Evolutionary conservation across 2,113 vertebrate species (phyloP).

Genomic region (Athene noctua): DNA sequence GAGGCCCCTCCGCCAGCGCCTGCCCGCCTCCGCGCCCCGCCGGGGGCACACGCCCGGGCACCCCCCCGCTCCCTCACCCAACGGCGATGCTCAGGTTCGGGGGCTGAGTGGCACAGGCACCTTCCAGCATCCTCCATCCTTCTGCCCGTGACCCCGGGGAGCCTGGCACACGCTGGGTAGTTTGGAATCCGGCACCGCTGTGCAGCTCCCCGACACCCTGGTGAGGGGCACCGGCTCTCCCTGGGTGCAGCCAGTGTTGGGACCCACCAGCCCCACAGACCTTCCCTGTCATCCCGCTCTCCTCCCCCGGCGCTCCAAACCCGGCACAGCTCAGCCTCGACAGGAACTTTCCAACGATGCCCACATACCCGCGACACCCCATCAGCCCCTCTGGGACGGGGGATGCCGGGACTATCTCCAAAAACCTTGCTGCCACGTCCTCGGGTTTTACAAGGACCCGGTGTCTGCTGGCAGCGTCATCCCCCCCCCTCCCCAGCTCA

Average conservation of each 20-base stretch:
- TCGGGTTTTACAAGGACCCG: not conserved
- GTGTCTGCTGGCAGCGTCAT: not conserved
- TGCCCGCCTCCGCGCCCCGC: not conserved
- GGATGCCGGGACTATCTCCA: not conserved
- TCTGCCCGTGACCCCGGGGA: not conserved
- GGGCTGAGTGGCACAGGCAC: not conserved
- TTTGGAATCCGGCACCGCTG: accelerated
- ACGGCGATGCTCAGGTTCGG: not conserved
- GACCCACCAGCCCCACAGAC: not conserved
- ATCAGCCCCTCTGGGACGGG: not conserved
- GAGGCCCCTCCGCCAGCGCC: slow-evolving; percentile 52
- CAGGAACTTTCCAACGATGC: not conserved
- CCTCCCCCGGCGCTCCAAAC: not conserved
- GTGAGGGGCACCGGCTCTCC: not conserved
- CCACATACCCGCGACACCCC: not conserved
- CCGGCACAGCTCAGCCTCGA: not conserved
- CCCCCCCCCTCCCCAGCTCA: not conserved
- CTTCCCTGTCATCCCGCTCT: not conserved
- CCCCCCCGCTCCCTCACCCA: not conserved
- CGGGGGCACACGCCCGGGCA: accelerated
- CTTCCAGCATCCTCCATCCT: not conserved
- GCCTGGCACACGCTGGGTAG: accelerated
- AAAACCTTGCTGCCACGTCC: not conserved
- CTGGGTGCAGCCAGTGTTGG: accelerated
- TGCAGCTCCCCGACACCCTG: not conserved